These are phyloP conservation scores for Leptinotarsa defecta DNA, from an alignment of 1,140 invertebrate genomes.

Conservation along the genomic window DNA sequence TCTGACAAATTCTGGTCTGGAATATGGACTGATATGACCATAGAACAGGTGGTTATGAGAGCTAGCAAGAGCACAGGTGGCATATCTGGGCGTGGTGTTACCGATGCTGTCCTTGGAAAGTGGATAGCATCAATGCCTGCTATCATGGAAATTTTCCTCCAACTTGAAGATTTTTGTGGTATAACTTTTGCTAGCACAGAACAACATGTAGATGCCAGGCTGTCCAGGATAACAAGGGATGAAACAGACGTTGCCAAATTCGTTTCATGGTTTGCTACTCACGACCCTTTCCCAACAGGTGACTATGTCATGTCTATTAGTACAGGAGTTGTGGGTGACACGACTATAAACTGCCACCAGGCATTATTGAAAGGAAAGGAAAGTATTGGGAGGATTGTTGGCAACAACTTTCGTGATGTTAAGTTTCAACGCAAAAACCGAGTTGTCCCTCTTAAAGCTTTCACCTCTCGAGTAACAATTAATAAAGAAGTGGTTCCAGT, in stretches of 20 bases:
- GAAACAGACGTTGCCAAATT: conserved; percentile 37
- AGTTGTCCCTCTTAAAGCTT: neutral
- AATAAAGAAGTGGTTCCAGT: too few relatives aligned
- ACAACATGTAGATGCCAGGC: conserved; percentile 48
- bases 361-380: conserved; percentile 52
- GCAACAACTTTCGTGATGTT: conserved; percentile 31
- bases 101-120: conserved; percentile 13
- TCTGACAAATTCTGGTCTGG: conserved; percentile 55
- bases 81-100: conserved; percentile 42
- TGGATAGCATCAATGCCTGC: conserved; percentile 27
- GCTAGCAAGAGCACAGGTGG: conserved; percentile 51
- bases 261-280: conserved; percentile 40
- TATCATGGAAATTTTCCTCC: conserved; percentile 27
- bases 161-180: conserved; percentile 37
- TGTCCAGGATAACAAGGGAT: conserved; percentile 48
- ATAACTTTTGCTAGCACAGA: conserved; percentile 29
- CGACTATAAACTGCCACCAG: conserved; percentile 54
- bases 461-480: too few relatives aligned
- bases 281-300: conserved; percentile 46
- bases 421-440: conserved; percentile 41
- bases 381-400: conserved; percentile 43
- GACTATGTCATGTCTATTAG: conserved; percentile 47
- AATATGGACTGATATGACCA: conserved; percentile 55
- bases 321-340: conserved; percentile 50
- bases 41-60: conserved; percentile 55